Percentiles rank a stretch among this genome's conserved stretches.
Conservation (phyloP, 1,140 invertebrate species). For the Vanessa tameamea region DNA sequence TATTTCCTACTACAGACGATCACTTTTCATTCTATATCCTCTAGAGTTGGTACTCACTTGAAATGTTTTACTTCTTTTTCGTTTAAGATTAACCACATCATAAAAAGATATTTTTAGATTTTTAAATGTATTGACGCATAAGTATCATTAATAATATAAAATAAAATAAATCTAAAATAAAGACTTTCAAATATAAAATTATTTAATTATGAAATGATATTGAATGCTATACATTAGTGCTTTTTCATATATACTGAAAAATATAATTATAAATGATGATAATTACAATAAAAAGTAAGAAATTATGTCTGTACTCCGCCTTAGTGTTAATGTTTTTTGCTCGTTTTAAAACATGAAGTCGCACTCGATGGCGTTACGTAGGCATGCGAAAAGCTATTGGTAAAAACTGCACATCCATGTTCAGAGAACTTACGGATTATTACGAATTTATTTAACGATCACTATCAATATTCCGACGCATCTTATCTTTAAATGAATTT, state of each 20-base stretch:
- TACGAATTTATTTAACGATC: neutral
- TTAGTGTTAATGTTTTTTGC: constrained; percentile 14
- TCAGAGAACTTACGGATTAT: neutral
- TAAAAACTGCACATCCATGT: constrained; percentile 41
- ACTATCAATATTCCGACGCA: neutral
- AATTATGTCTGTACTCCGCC: neutral
- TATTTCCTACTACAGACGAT: constrained; percentile 25
- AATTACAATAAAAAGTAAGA: neutral
- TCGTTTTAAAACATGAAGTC: constrained; percentile 27
- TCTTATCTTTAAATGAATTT: neutral
- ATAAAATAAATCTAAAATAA: no score
- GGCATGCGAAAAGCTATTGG: constrained; percentile 45
- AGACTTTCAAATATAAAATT: no score
- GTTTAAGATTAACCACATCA: no score
- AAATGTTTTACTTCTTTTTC: no score
- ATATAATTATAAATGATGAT: neutral
- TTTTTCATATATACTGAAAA: neutral
- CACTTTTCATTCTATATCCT: neutral
- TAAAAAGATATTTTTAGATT: no score
- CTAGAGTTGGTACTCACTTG: neutral
- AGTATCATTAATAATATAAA: no score
- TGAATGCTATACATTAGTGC: neutral
- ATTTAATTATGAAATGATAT: no score
- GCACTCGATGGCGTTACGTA: constrained; percentile 32
- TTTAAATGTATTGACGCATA: no score